These are phyloP conservation scores for Phania funesta DNA, from an alignment of 2,888 invertebrate species.

Conservation along the genomic window DNA sequence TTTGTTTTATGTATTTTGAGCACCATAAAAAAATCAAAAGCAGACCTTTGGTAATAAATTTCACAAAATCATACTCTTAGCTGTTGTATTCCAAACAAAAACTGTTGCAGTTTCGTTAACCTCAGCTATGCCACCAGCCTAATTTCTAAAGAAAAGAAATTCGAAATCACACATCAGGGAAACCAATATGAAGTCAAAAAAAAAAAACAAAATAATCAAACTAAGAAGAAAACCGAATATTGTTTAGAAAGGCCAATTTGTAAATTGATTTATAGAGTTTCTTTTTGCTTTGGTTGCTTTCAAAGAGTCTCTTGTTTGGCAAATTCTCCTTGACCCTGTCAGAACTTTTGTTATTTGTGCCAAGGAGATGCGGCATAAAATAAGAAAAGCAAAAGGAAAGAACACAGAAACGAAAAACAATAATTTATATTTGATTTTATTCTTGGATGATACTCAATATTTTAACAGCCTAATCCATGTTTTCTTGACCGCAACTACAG, in stretches of 20 bases:
- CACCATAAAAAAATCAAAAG: too few relatives aligned
- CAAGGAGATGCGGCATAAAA: not conserved
- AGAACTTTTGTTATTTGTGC: conserved; percentile 17
- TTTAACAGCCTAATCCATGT: conserved; percentile 18
- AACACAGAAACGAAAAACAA: conserved; percentile 1
- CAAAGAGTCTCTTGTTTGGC: not conserved
- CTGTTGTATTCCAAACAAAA: not conserved
- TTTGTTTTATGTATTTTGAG: too few relatives aligned
- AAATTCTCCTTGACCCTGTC: conserved; percentile 39
- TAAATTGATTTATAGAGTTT: conserved; percentile 22
- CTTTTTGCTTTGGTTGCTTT: not conserved
- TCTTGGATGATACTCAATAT: conserved; percentile 14
- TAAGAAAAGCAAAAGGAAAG: not conserved
- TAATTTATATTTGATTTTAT: conserved; percentile 33
- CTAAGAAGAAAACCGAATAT: not conserved
- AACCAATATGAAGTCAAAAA: not conserved
- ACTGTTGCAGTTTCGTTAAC: not conserved
- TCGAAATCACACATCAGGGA: conserved; percentile 14
- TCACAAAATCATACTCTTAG: not conserved
- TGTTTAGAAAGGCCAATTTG: conserved; percentile 20
- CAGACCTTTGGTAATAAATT: too few relatives aligned
- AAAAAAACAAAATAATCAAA: not conserved
- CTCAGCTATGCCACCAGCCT: not conserved
- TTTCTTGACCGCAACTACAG: conserved; percentile 34
- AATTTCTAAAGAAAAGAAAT: not conserved